Percentiles rank a stretch among this genome's conserved stretches.
These are phyloP conservation scores for Hycleus cichorii DNA, from an alignment of 1,140 invertebrate species.

Conservation along the genomic window DNA sequence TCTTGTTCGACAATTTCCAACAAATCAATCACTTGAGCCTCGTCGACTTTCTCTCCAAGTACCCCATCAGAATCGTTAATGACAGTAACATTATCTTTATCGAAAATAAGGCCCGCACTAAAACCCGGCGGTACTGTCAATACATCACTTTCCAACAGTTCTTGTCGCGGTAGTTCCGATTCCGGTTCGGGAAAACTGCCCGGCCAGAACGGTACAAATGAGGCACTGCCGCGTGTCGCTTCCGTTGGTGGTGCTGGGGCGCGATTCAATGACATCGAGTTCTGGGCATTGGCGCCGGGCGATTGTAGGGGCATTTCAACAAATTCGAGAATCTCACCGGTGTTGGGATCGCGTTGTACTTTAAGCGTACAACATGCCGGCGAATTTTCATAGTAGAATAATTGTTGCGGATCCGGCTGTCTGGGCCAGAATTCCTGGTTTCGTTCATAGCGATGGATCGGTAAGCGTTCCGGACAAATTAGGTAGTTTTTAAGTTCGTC, in stretches of 20 bases:
- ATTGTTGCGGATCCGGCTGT: constrained; percentile 42
- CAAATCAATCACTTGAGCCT: constrained; percentile 31
- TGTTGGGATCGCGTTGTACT: constrained; percentile 59
- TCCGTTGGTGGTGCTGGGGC: constrained; percentile 52
- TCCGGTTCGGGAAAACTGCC: constrained; percentile 62
- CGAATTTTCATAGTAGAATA: constrained; percentile 46
- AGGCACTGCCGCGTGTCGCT: constrained; percentile 58
- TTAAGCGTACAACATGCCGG: constrained; percentile 47
- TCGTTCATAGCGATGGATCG: constrained; percentile 55
- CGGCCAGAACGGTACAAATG: constrained; percentile 74
- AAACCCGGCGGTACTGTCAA: constrained; percentile 60
- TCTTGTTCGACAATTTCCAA: constrained; percentile 33
- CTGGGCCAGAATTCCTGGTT: constrained; percentile 53
- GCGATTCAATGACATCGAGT: constrained; percentile 67
- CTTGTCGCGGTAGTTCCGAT: constrained; percentile 18
- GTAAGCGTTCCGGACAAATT: constrained; percentile 52
- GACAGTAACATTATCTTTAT: constrained; percentile 35
- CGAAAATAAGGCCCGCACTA: constrained; percentile 48
- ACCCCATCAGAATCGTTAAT: too few relatives aligned
- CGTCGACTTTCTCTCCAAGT: too few relatives aligned
- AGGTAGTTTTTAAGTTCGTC: constrained; percentile 52
- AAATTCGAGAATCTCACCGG: constrained; percentile 61
- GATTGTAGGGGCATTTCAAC: constrained; percentile 56
- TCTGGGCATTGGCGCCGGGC: constrained; percentile 58
- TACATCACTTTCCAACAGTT: constrained; percentile 33